Evolutionary conservation across 2,113 vertebrate genomes (phyloP).

Genomic region (Daboia siamensis): DNA sequence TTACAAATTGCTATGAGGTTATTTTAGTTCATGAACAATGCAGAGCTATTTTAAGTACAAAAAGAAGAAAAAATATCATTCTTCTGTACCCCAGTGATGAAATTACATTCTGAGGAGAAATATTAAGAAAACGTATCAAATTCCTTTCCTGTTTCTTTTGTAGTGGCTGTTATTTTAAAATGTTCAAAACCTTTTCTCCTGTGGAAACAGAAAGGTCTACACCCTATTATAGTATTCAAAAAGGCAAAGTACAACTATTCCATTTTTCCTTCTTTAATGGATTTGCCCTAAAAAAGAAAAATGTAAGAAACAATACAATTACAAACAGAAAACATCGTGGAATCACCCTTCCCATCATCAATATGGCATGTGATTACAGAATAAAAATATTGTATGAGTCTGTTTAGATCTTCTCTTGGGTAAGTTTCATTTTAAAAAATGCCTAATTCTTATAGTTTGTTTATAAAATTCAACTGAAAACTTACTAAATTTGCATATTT

Average conservation of each 20-base stretch:
- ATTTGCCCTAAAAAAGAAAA: neutral
- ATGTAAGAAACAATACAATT: neutral
- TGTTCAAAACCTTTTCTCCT: neutral
- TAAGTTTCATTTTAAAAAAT: neutral
- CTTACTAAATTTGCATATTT: neutral
- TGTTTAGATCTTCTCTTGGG: neutral
- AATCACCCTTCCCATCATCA: neutral
- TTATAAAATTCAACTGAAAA: neutral
- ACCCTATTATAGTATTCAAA: neutral
- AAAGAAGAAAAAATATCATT: neutral
- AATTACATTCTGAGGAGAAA: neutral
- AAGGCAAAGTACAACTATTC: neutral
- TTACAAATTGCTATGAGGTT: neutral
- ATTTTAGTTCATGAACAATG: neutral
- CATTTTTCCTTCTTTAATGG: neutral
- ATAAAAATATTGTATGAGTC: neutral
- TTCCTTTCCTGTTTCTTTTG: neutral
- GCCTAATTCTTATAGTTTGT: neutral
- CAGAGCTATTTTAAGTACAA: neutral
- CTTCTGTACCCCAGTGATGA: neutral
- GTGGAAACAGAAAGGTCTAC: neutral
- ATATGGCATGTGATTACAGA: neutral
- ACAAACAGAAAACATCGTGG: neutral
- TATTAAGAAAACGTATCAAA: neutral
- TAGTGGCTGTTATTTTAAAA: neutral